phyloP scores from a whole-genome alignment of 2,797 vertebrate genomes.

The Synanceia verrucosa region DNA sequence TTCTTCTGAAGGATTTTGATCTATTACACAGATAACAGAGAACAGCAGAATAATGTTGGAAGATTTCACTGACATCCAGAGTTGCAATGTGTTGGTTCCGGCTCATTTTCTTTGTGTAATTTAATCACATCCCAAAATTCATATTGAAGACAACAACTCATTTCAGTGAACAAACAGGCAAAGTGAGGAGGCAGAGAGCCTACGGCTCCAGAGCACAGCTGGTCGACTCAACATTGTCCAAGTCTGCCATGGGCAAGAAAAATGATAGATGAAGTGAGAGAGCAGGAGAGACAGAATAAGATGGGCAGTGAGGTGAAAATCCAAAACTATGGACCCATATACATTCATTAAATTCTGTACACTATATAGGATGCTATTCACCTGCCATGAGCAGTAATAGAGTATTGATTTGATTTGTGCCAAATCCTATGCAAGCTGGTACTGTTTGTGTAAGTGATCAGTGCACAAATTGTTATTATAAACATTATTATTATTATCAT shows the following conservation, averaged over 20 bases:
- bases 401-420: constrained; percentile 25
- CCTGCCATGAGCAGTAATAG: constrained; percentile 1
- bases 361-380: constrained; percentile 2
- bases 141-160: constrained; percentile 26
- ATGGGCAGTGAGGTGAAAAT: background rate
- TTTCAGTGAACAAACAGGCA: constrained; percentile 54
- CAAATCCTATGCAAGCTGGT: background rate
- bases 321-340: background rate
- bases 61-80: background rate
- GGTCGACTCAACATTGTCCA: constrained; percentile 46
- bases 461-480: constrained; percentile 4
- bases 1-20: background rate
- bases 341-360: background rate
- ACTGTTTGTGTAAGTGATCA: constrained; percentile 1
- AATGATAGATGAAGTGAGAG: constrained; percentile 36
- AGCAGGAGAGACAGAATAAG: constrained; percentile 22
- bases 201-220: constrained; percentile 58
- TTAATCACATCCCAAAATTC: background rate
- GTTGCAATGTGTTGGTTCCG: background rate
- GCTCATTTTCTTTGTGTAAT: constrained; percentile 4
- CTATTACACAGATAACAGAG: background rate
- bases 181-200: constrained; percentile 37
- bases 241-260: constrained; percentile 27
- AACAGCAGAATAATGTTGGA: background rate
- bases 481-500: too few species aligned